Percentiles rank a stretch among this genome's conserved stretches.
phyloP scores from a whole-genome alignment of 2,797 vertebrate species.

The Acanthurus tractus region DNA sequence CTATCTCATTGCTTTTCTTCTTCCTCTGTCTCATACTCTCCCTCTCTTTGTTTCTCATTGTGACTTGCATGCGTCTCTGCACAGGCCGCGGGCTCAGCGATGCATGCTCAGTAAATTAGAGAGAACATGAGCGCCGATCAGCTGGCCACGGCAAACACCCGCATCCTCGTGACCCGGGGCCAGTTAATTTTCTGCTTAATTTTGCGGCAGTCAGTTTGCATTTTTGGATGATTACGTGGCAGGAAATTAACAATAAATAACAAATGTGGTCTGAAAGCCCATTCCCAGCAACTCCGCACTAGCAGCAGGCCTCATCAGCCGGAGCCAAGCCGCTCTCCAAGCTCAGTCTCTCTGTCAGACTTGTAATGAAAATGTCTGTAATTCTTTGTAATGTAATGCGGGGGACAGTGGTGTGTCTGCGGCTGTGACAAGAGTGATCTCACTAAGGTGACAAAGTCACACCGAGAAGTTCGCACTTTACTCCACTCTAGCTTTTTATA shows the following conservation, averaged over 20 bases:
- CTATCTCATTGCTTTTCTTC: conserved; percentile 31
- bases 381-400: conserved; percentile 97
- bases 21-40: conserved; percentile 82
- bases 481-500: conserved; percentile 80
- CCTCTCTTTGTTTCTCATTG: conserved; percentile 93
- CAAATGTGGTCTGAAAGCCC: conserved; percentile 95
- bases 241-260: conserved; percentile 99
- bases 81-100: conserved; percentile 95
- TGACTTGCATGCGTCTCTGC: conserved; percentile 87
- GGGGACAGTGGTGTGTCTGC: conserved; percentile 90
- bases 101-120: conserved; percentile 99
- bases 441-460: conserved; percentile 85
- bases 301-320: conserved; percentile 57
- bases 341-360: conserved; percentile 78
- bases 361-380: conserved; percentile 95
- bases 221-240: conserved; percentile 99
- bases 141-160: conserved; percentile 93
- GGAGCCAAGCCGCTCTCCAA: conserved; percentile 49
- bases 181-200: conserved; percentile 99
- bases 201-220: conserved; percentile 99
- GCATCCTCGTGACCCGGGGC: conserved; percentile 97
- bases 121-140: conserved; percentile 98
- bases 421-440: conserved; percentile 88
- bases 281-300: conserved; percentile 51
- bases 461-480: conserved; percentile 82